phyloP scores from a whole-genome alignment of 2,113 vertebrate genomes.

The Pteruthius melanotis region DNA sequence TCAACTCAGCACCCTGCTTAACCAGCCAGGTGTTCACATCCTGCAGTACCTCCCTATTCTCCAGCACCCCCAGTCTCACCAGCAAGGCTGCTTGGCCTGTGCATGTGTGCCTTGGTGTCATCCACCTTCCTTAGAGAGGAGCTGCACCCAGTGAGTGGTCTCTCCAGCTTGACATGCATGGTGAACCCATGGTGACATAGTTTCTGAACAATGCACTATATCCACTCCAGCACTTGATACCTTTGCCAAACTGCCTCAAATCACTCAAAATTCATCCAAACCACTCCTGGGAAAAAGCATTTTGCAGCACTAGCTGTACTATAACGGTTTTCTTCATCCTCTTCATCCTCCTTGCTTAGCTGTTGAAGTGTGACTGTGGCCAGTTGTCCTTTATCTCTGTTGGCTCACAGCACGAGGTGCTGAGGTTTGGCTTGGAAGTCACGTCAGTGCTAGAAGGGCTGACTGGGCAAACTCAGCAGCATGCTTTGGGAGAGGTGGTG shows the following conservation, averaged over 20 bases:
- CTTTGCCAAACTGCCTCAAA: not conserved
- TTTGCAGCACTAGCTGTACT: not conserved
- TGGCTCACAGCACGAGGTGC: not conserved
- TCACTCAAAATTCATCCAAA: not conserved
- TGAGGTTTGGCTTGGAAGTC: not conserved
- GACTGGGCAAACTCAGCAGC: not conserved
- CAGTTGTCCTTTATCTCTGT: not conserved
- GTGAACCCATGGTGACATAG: not conserved
- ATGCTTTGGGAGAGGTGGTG: not conserved
- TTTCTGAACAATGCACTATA: not conserved
- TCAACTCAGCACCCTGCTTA: not conserved
- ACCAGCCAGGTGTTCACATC: not conserved
- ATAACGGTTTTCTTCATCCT: not conserved
- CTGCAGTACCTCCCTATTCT: not conserved
- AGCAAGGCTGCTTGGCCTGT: not conserved
- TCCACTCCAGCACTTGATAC: not conserved
- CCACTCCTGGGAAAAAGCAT: not conserved
- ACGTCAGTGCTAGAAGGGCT: not conserved
- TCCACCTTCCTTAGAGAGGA: not conserved
- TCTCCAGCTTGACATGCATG: not conserved
- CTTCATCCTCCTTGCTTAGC: not conserved
- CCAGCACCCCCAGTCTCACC: not conserved
- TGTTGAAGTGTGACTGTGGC: not conserved
- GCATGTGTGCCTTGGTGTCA: rapidly evolving
- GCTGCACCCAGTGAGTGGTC: not conserved